These are phyloP conservation scores for Cladorhizidae sp. DNA, from an alignment of 37 sponge, comb jelly and placozoan species.

Conservation along the genomic window DNA sequence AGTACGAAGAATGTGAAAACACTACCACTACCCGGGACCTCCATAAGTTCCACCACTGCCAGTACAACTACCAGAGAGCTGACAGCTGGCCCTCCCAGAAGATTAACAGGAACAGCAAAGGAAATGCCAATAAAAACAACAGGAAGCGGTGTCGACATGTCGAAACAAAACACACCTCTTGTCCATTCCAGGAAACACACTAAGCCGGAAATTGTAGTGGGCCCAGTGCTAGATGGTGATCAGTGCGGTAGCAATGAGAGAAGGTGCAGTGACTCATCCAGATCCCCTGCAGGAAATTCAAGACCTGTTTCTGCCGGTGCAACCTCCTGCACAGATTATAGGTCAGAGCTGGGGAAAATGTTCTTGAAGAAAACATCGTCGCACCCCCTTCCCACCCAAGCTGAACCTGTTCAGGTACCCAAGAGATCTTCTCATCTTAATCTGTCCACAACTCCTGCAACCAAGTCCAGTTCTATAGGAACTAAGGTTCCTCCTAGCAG, in stretches of 20 bases:
- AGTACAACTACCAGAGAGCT: no score
- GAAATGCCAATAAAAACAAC: no score
- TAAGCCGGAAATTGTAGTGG: neutral
- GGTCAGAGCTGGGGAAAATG: conserved; percentile 15
- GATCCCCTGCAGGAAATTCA: neutral
- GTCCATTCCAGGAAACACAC: neutral
- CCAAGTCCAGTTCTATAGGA: neutral
- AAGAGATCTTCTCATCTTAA: conserved; percentile 13
- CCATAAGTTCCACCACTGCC: no score
- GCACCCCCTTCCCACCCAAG: neutral
- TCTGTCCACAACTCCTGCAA: conserved; percentile 6
- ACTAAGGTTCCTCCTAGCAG: conserved; percentile 31
- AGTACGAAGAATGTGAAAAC: neutral
- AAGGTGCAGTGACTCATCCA: neutral
- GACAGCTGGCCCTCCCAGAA: no score
- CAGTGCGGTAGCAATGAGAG: neutral
- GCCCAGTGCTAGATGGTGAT: neutral
- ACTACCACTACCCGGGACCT: neutral
- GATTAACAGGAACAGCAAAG: no score
- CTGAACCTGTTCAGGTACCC: neutral
- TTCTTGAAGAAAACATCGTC: neutral
- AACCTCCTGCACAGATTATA: neutral
- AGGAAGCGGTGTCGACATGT: no score
- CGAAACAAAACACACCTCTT: no score
- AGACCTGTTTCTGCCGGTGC: neutral